Evolutionary conservation across 2,797 vertebrate genomes (phyloP), one percentile per base, ranked within the genome.

Genomic region (Microctenopoma lineatum): DNA sequence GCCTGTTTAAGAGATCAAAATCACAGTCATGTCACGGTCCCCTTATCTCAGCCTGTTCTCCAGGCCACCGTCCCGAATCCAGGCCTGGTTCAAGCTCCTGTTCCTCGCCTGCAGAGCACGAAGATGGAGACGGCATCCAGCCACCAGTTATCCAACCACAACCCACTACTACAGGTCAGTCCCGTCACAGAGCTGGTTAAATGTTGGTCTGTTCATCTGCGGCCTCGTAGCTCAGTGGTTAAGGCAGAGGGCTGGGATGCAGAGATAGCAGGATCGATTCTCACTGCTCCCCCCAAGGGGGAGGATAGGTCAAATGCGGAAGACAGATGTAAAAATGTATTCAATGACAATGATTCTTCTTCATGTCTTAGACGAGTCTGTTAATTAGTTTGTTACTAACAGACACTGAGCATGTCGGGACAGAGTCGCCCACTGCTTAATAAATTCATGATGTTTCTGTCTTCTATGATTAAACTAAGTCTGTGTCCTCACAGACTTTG

Each of bases 101-200:
- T 93, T 72, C 60, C 91, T 77, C 95, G 91, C 86, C 87, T 91
- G 52, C 94, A 92, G 70, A 87, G 87, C 65, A 81, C 87, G 64
- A 95, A 94, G 51, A 92, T 92, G 84, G 95, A 95, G 11, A 70
- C 83, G 4, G 79, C 92, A 56, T 70, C 84, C 8, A 70, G 60
- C 10, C 94, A 94, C 59, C 94, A 91, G 1, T 52, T 92, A 46
- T 72, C 93, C 77, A 90, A 73, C 81, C 93, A 95, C 80, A 94
- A 87, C 67, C 93, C 93, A 52, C 72, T 94, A 81, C 89, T 95
- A 70, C 96, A 97, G 95, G 97, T 99, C 77, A 89, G 95, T 66
- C 44, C 21, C n/a, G 1, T 26, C 21, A 26, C 36, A 1, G 4
- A 11, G 25, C 15, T 7, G 13, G 47, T 32, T 53, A 15, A 26